phyloP scores from a whole-genome alignment of 2,797 vertebrate genomes.

The Enoplosus armatus region DNA sequence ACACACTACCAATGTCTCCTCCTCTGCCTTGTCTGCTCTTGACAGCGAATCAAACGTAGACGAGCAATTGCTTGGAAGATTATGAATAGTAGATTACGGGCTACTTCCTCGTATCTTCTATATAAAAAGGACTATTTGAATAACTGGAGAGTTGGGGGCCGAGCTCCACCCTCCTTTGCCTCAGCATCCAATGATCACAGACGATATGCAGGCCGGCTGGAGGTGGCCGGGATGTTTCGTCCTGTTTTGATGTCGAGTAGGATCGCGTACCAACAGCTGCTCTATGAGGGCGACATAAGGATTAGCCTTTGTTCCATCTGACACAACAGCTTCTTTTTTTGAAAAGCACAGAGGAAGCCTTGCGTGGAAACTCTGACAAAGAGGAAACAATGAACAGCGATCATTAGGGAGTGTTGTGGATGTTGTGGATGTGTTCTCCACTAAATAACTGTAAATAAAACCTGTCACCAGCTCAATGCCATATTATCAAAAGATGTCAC shows the following conservation, averaged over 20 bases:
- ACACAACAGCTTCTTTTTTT: constrained; percentile 52
- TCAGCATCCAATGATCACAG: constrained; percentile 17
- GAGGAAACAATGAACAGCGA: constrained; percentile 57
- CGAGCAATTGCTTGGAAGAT: background rate
- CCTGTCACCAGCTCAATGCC: background rate
- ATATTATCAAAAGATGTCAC: background rate
- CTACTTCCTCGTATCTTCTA: constrained; percentile 20
- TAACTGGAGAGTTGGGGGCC: background rate
- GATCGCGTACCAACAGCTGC: constrained; percentile 36
- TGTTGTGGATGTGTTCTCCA: background rate
- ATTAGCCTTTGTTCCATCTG: constrained; percentile 58
- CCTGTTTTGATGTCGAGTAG: constrained; percentile 46
- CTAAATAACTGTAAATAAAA: background rate
- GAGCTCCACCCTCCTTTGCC: background rate
- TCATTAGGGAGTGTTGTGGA: constrained; percentile 33
- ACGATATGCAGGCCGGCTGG: background rate
- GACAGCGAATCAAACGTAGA: background rate
- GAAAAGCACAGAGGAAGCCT: constrained; percentile 32
- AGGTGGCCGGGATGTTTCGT: constrained; percentile 21
- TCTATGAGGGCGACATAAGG: constrained; percentile 47
- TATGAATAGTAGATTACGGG: background rate
- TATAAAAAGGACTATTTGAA: constrained; percentile 8
- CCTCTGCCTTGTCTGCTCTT: background rate
- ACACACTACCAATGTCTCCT: background rate
- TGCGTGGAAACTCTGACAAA: constrained; percentile 62